Conservation (phyloP, 2,113 vertebrate species). For the Oreocharis arfaki region DNA sequence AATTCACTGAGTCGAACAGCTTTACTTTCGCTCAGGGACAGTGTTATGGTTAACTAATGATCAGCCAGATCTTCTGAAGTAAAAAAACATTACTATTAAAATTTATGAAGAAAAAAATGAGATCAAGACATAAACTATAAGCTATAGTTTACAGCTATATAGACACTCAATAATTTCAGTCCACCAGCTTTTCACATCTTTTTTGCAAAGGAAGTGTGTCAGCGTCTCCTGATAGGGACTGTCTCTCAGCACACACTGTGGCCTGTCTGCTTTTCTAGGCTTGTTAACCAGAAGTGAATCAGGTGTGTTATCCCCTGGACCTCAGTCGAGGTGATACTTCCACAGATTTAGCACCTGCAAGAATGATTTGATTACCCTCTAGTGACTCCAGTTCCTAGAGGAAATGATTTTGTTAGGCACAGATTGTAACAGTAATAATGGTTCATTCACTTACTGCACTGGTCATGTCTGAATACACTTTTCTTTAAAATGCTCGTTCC, state of each 20-base stretch:
- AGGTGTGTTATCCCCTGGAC: not conserved
- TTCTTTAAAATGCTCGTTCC: not conserved
- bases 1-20: not conserved
- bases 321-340: not conserved
- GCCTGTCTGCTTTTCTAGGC: not conserved
- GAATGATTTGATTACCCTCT: not conserved
- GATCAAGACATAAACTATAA: not conserved
- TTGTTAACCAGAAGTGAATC: not conserved
- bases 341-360: slow-evolving; percentile 1
- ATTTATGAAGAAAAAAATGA: not conserved
- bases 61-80: not conserved
- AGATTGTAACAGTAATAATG: not conserved
- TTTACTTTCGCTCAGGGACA: not conserved
- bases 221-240: not conserved
- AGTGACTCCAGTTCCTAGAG: not conserved
- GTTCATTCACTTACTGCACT: not conserved
- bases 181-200: not conserved
- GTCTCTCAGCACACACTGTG: not conserved
- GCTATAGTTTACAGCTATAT: not conserved
- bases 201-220: not conserved
- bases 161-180: not conserved
- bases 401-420: not conserved
- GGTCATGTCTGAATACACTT: not conserved
- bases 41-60: not conserved
- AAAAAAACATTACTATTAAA: not conserved